Conservation (phyloP, 2,888 invertebrate species). For the Lepidocyrtoides sp. region DNA sequence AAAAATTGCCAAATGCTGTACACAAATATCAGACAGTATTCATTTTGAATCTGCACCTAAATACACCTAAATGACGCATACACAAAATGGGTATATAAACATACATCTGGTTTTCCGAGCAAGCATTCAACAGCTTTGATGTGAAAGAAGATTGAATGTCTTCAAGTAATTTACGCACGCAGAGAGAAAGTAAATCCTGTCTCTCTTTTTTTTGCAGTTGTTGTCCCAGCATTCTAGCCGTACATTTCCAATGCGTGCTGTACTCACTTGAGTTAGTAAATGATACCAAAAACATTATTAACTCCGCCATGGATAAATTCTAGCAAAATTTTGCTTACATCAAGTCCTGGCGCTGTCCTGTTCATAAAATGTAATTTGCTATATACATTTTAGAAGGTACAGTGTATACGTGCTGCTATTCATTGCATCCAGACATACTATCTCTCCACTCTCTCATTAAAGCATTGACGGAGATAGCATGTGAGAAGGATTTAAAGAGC, state of each 20-base stretch:
- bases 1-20: too few species aligned
- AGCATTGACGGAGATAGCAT: constrained; percentile 51
- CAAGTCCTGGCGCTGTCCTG: too few species aligned
- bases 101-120: neutral
- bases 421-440: too few species aligned
- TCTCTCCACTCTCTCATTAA: neutral
- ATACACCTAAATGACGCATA: too few species aligned
- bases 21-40: too few species aligned
- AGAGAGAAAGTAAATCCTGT: constrained; percentile 43
- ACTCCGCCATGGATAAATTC: too few species aligned
- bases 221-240: too few species aligned
- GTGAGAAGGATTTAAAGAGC: constrained; percentile 66
- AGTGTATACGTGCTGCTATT: neutral
- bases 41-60: too few species aligned
- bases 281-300: constrained; percentile 8
- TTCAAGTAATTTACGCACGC: neutral
- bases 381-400: neutral
- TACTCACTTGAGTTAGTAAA: constrained; percentile 31
- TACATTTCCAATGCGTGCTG: neutral
- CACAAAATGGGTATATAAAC: too few species aligned
- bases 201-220: neutral
- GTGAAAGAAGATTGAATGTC: neutral
- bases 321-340: too few species aligned
- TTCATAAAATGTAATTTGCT: too few species aligned
- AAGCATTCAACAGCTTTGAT: too few species aligned